Evolutionary conservation across 2,113 vertebrate genomes (phyloP).

Genomic region (Varanus komodoensis): DNA sequence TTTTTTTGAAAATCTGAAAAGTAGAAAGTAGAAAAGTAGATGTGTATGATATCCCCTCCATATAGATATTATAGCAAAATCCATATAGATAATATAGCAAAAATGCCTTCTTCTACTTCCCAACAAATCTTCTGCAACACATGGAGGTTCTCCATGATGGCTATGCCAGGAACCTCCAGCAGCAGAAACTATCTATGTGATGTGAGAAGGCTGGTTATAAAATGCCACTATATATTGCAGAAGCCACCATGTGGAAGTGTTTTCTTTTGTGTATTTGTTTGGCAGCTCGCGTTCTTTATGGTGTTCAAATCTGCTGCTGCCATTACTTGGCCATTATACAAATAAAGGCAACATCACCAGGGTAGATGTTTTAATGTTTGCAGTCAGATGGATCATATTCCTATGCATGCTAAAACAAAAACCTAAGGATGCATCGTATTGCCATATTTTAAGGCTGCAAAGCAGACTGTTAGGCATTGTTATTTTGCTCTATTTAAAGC

Average conservation of each 20-base stretch:
- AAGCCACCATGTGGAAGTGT: not conserved
- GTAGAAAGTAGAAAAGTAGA: not conserved
- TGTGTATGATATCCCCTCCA: not conserved
- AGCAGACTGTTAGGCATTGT: slow-evolving; percentile 1
- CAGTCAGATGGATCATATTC: slow-evolving; percentile 7
- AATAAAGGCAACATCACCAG: not conserved
- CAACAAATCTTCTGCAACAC: not conserved
- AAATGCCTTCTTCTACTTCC: not conserved
- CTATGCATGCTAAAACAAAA: not conserved
- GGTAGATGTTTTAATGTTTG: not conserved
- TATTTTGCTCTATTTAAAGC: slow-evolving; percentile 16
- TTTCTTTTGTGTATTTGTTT: not conserved
- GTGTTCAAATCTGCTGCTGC: not conserved
- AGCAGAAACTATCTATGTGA: not conserved
- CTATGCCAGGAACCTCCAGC: not conserved
- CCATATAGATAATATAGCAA: not conserved
- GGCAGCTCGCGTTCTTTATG: not conserved
- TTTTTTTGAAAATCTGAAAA: not conserved
- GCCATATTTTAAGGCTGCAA: not conserved
- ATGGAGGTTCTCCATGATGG: not conserved
- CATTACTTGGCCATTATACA: not conserved
- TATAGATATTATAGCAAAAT: not conserved
- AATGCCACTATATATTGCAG: not conserved
- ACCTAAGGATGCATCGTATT: not conserved
- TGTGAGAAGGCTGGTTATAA: not conserved